A percentile compares a stretch with the other conserved stretches of the same genome.
Conservation (phyloP, 2,888 invertebrate species). For the Gonocerus acuteangulatus region DNA sequence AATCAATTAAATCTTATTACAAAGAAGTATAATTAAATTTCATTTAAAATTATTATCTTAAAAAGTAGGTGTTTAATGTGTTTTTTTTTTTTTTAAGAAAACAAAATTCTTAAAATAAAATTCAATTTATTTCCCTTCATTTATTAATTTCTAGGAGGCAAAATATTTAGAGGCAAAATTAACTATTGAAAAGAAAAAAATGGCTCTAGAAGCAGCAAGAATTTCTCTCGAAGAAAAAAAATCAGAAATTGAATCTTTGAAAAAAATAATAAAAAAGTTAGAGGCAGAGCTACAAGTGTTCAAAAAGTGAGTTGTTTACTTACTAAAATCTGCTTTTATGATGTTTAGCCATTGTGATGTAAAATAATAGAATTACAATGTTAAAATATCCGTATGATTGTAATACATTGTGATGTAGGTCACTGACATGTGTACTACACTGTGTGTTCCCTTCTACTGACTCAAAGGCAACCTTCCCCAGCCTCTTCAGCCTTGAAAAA, state of each 20-base stretch:
- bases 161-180: slow-evolving; percentile 19
- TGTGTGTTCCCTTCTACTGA: no score
- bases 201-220: background rate
- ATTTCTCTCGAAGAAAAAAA: slow-evolving; percentile 3
- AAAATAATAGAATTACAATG: no score
- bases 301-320: slow-evolving; percentile 9
- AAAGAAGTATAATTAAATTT: no score
- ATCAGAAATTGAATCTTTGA: slow-evolving; percentile 8
- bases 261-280: background rate
- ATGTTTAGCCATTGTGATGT: no score
- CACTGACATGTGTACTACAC: no score
- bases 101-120: background rate
- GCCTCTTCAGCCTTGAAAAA: no score
- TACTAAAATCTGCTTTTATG: background rate
- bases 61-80: no score
- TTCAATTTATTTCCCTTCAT: background rate
- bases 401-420: no score
- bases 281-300: background rate
- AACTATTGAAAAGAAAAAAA: slow-evolving; percentile 5
- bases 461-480: no score
- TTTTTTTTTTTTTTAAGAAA: background rate
- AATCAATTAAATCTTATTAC: no score
- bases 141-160: slow-evolving; percentile 7
- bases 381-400: no score
- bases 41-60: no score